Conservation (phyloP, 2,113 vertebrate genomes). For the Tringa solitaria region DNA sequence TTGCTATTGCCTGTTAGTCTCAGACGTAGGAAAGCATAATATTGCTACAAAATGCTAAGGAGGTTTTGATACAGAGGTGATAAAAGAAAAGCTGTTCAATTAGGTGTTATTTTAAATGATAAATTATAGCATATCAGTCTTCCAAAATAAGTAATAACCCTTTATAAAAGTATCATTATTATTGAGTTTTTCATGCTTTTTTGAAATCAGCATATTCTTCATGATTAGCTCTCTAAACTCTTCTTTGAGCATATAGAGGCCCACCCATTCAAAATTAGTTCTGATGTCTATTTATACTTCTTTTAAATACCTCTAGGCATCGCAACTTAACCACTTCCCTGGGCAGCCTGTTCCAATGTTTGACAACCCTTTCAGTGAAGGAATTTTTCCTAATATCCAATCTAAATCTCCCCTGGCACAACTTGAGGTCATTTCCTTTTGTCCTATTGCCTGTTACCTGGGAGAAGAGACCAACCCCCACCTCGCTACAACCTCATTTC, state of each 20-base stretch:
- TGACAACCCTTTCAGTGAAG: neutral
- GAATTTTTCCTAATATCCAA: neutral
- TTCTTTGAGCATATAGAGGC: neutral
- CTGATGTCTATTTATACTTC: neutral
- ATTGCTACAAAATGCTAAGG: constrained; percentile 4
- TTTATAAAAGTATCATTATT: constrained; percentile 3
- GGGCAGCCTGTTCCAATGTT: neutral
- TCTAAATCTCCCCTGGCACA: neutral
- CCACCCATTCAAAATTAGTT: neutral
- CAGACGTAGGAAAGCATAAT: neutral
- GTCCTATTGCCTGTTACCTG: neutral
- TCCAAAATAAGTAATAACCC: neutral
- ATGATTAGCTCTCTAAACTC: neutral
- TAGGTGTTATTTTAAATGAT: constrained; percentile 36
- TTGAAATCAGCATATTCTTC: neutral
- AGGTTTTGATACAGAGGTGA: constrained; percentile 6
- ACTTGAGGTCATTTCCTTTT: neutral
- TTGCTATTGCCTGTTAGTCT: neutral
- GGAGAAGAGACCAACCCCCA: neutral
- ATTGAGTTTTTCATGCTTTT: neutral
- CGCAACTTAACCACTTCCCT: neutral
- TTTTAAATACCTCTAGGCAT: neutral
- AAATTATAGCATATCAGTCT: neutral
- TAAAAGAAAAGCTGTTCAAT: constrained; percentile 49
- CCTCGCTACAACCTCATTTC: neutral